Evolutionary conservation across 2,113 vertebrate species (phyloP).

Genomic region (Barbus barbus): DNA sequence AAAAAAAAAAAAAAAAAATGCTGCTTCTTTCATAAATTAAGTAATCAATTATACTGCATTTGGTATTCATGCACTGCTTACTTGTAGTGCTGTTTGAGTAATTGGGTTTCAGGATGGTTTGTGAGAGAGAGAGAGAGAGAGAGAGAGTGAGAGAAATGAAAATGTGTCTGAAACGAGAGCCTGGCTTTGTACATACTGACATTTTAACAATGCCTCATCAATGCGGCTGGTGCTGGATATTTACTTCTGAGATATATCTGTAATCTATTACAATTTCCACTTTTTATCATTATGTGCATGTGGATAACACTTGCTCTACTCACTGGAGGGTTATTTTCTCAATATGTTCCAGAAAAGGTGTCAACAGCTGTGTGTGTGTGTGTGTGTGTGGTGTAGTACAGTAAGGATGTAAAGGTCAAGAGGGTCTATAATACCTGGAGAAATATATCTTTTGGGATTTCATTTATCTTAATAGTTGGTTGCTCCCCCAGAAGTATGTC

Average conservation of each 20-base stretch:
- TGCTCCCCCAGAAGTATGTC: too few species aligned
- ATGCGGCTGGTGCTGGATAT: slow-evolving; percentile 6
- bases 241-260: slow-evolving; percentile 12
- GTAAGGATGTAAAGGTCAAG: background rate
- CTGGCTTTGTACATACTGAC: background rate
- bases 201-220: slow-evolving; percentile 17
- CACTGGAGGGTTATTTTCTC: background rate
- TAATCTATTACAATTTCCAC: background rate
- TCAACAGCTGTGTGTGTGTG: background rate
- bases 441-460: too few species aligned
- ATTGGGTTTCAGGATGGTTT: slow-evolving; percentile 61
- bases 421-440: background rate
- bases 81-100: slow-evolving; percentile 69
- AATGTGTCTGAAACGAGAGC: background rate
- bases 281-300: slow-evolving; percentile 15
- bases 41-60: slow-evolving; percentile 75
- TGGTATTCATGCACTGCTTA: slow-evolving; percentile 76
- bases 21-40: slow-evolving; percentile 74
- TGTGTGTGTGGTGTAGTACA: background rate
- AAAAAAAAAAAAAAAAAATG: slow-evolving; percentile 56
- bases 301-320: background rate
- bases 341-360: background rate
- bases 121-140: slow-evolving; percentile 35
- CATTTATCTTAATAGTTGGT: too few species aligned
- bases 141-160: background rate